phyloP scores from a whole-genome alignment of 2,113 vertebrate species.

The Puntigrus tetrazona region DNA sequence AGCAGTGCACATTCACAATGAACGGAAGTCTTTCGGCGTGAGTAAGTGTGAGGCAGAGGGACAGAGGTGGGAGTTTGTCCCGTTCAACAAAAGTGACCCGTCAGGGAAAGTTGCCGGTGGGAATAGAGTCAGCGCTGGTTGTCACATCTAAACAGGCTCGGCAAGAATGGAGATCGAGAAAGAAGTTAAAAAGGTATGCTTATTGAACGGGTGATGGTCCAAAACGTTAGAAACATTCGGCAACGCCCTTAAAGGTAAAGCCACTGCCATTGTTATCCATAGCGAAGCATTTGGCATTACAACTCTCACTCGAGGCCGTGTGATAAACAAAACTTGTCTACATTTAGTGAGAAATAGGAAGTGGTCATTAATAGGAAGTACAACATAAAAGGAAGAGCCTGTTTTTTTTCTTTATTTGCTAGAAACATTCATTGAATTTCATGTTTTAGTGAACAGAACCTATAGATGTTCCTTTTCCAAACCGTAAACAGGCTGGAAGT shows the following conservation, averaged over 20 bases:
- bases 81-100: not conserved
- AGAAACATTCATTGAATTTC: not conserved
- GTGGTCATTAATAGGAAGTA: slow-evolving; percentile 1
- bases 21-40: slow-evolving; percentile 44
- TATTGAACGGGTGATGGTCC: not conserved
- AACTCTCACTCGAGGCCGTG: not conserved
- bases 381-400: not conserved
- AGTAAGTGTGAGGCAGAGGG: slow-evolving; percentile 29
- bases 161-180: slow-evolving; percentile 54
- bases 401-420: not conserved
- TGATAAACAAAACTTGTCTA: not conserved
- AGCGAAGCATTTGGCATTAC: not conserved
- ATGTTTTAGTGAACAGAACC: not conserved
- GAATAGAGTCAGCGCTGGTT: not conserved
- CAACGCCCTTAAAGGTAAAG: slow-evolving; percentile 37
- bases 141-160: not conserved
- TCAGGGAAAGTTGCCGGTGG: slow-evolving; percentile 7
- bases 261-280: slow-evolving; percentile 11
- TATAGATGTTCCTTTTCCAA: not conserved
- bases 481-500: not conserved
- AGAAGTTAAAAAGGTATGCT: slow-evolving; percentile 55
- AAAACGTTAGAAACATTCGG: slow-evolving; percentile 8
- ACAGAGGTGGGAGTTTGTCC: slow-evolving; percentile 8
- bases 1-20: not conserved
- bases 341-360: slow-evolving; percentile 7